Percentiles rank a stretch among this genome's conserved stretches.
These are phyloP conservation scores for Epinephelus malabaricus DNA, from an alignment of 2,797 vertebrate genomes.

Conservation along the genomic window DNA sequence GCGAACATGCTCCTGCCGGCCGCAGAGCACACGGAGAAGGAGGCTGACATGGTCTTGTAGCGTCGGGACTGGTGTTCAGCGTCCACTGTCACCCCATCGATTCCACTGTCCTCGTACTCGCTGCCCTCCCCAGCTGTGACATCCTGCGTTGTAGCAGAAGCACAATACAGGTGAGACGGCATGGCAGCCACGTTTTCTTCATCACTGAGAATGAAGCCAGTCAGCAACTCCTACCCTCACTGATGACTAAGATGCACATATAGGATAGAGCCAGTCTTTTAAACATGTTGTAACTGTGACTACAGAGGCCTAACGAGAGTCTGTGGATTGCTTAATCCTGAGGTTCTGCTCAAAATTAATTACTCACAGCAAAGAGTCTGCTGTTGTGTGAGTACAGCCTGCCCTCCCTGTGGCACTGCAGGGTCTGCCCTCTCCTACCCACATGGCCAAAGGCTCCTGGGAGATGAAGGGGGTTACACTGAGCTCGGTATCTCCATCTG, in stretches of 20 bases:
- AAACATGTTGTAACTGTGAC: slow-evolving; percentile 34
- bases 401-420: slow-evolving; percentile 64
- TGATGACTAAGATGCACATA: slow-evolving; percentile 15
- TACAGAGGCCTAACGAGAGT: slow-evolving; percentile 11
- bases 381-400: slow-evolving; percentile 50
- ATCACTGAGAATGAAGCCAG: slow-evolving; percentile 24
- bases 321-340: slow-evolving; percentile 14
- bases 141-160: slow-evolving; percentile 84
- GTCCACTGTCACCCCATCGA: slow-evolving; percentile 92
- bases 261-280: slow-evolving; percentile 22
- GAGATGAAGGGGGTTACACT: slow-evolving; percentile 77
- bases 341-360: slow-evolving; percentile 50
- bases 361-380: slow-evolving; percentile 47
- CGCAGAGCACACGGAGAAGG: slow-evolving; percentile 90
- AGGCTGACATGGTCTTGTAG: slow-evolving; percentile 95
- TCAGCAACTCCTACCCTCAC: slow-evolving; percentile 15
- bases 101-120: slow-evolving; percentile 96
- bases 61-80: slow-evolving; percentile 91
- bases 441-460: slow-evolving; percentile 75
- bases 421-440: slow-evolving; percentile 75
- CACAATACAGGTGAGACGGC: slow-evolving; percentile 71
- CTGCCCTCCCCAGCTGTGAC: slow-evolving; percentile 93
- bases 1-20: slow-evolving; percentile 89
- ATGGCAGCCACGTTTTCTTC: slow-evolving; percentile 36
- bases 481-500: slow-evolving; percentile 69